phyloP scores from a whole-genome alignment of 2,113 vertebrate genomes.

The Cephalopholis sonnerati region DNA sequence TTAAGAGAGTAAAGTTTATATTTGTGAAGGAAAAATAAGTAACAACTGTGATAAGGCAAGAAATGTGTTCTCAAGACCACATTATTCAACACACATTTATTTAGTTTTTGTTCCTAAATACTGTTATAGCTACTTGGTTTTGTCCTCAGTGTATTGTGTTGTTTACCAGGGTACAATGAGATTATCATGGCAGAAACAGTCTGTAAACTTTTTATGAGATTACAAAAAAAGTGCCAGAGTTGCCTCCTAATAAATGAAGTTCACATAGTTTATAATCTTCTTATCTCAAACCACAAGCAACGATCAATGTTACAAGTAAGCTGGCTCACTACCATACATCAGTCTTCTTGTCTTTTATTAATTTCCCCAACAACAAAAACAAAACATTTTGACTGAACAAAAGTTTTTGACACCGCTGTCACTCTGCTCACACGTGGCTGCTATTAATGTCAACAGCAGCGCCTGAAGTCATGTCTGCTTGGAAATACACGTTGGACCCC shows the following conservation, averaged over 20 bases:
- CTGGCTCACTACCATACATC: background rate
- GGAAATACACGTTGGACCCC: background rate
- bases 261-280: slow-evolving; percentile 11
- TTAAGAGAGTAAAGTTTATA: background rate
- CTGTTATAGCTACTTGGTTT: background rate
- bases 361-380: background rate
- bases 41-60: background rate
- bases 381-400: background rate
- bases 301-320: background rate
- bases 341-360: background rate
- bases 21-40: background rate
- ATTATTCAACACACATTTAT: background rate
- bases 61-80: background rate
- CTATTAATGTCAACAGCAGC: background rate
- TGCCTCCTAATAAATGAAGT: slow-evolving; percentile 16
- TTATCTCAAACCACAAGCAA: slow-evolving; percentile 15
- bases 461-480: background rate
- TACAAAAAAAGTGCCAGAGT: background rate
- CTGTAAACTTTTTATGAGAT: too few relatives aligned
- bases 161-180: background rate
- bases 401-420: background rate
- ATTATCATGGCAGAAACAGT: background rate
- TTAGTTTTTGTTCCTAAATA: background rate
- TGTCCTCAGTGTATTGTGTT: background rate
- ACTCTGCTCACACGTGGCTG: background rate